Base-by-base conservation (phyloP, 2,888 invertebrate genomes). In the Apoderus coryli region DNA sequence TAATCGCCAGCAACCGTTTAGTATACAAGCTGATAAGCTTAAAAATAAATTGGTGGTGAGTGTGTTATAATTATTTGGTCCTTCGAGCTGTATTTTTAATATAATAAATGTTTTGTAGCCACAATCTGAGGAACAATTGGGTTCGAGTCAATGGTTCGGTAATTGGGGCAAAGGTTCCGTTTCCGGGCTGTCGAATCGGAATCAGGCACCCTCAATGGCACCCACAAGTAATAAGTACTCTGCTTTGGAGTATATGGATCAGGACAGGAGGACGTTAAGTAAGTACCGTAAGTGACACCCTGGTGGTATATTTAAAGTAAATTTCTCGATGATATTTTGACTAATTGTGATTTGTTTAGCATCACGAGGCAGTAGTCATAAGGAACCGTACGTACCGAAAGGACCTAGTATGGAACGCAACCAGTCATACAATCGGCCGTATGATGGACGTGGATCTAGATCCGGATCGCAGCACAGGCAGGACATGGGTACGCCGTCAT, bases 401-500 rank as follows among this genome's bases (percentile, higher is more conserved):
- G 56, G 59, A 12, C 47, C 54, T 3, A 59, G 59, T 40, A 38
- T 59, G 42, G 59, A 60, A 35, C 43, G 56, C 22, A 45, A 40
- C 27, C n/a, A n/a, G n/a, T 44, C 43, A 25, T 44, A 45, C 24
- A 46, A 45, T 19, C 33, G 32, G 9, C 24, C 36, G 4, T 47
- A 43, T 30, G 65, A 64, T 41, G 60, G 61, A 29, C 57, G 66
- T 25, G 58, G 61, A 40, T 45, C 69, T 4, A 59, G 70, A 37
- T 67, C 69, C 22, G 66, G 70, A 31, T 71, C 69, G 25, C 67
- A 70, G 36, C 69, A 70, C 36, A 53, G 65, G 6, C 61, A 61
- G 3, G 62, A 38, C 24, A 44, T 40, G 22, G 35, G 31, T 31
- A 35, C 43, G 9, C 31, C 40, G 9, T 35, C 42, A n/a, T 35